A percentile compares a stretch with the other conserved stretches of the same genome.
phyloP scores from a whole-genome alignment of 1,140 invertebrate genomes.

The Acromyrmex echinatior region DNA sequence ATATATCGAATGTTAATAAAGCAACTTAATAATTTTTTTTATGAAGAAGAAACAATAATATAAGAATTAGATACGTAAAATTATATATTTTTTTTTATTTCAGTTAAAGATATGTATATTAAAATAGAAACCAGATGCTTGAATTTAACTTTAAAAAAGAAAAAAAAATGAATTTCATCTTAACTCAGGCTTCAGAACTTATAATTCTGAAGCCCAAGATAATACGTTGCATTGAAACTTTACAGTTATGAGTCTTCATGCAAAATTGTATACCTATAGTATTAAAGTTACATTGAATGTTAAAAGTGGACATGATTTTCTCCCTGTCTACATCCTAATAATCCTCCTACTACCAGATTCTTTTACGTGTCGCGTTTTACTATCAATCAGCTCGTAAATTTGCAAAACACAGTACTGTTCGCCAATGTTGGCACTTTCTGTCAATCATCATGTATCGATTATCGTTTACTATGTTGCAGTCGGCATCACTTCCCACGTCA shows the following conservation, averaged over 20 bases:
- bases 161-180: neutral
- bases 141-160: neutral
- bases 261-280: neutral
- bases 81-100: neutral
- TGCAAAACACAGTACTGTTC: constrained; percentile 17
- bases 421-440: constrained; percentile 12
- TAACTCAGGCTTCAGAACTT: neutral
- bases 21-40: neutral
- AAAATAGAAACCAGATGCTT: neutral
- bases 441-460: constrained; percentile 33
- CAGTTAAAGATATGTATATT: neutral
- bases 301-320: constrained; percentile 11
- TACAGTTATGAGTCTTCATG: neutral
- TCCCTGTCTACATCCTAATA: neutral
- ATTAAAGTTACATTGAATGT: constrained; percentile 14
- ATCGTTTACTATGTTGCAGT: constrained; percentile 34
- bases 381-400: constrained; percentile 48
- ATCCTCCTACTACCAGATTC: neutral
- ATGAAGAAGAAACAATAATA: neutral
- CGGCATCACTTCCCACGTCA: constrained; percentile 53
- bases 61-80: neutral
- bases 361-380: neutral
- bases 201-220: neutral
- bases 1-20: neutral
- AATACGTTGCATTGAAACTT: neutral